Evolutionary conservation across 2,888 invertebrate species (phyloP).

Genomic region (Danaus chrysippus): DNA sequence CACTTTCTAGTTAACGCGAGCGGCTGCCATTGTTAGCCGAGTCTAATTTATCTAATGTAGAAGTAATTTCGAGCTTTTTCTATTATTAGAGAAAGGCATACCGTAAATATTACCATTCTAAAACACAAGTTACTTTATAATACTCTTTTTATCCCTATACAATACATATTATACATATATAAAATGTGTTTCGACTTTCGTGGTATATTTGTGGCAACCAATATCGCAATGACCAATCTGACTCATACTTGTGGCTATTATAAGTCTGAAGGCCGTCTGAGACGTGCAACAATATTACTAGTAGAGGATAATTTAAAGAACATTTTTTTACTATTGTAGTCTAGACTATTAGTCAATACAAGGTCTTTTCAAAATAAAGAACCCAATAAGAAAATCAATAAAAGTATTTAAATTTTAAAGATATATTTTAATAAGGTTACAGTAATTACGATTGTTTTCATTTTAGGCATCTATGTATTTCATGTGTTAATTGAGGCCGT

Average conservation of each 20-base stretch:
- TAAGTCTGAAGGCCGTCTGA: slow-evolving; percentile 53
- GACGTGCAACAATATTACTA: slow-evolving; percentile 52
- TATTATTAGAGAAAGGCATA: slow-evolving; percentile 13
- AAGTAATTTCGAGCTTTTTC: slow-evolving; percentile 49
- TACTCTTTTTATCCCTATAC: slow-evolving; percentile 4
- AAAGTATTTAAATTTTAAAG: too few relatives aligned
- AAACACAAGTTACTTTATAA: background rate
- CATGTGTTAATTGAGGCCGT: too few relatives aligned
- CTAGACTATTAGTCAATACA: background rate
- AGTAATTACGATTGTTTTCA: too few relatives aligned
- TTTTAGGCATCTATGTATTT: too few relatives aligned
- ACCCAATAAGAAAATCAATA: too few relatives aligned
- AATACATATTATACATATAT: background rate
- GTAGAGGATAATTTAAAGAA: slow-evolving; percentile 45
- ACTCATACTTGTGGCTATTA: slow-evolving; percentile 61
- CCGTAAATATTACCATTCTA: slow-evolving; percentile 15
- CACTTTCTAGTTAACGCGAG: slow-evolving; percentile 64
- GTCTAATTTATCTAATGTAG: slow-evolving; percentile 66
- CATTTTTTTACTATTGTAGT: slow-evolving; percentile 5
- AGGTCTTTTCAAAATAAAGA: too few relatives aligned
- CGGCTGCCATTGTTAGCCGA: slow-evolving; percentile 62
- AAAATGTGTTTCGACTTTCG: slow-evolving; percentile 3
- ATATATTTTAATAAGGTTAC: too few relatives aligned
- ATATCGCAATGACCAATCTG: slow-evolving; percentile 51
- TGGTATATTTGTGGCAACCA: slow-evolving; percentile 22